Evolutionary conservation across 2,888 invertebrate species (phyloP), one percentile per base, ranked within the genome.

Genomic region (Orchesellides sinensis): DNA sequence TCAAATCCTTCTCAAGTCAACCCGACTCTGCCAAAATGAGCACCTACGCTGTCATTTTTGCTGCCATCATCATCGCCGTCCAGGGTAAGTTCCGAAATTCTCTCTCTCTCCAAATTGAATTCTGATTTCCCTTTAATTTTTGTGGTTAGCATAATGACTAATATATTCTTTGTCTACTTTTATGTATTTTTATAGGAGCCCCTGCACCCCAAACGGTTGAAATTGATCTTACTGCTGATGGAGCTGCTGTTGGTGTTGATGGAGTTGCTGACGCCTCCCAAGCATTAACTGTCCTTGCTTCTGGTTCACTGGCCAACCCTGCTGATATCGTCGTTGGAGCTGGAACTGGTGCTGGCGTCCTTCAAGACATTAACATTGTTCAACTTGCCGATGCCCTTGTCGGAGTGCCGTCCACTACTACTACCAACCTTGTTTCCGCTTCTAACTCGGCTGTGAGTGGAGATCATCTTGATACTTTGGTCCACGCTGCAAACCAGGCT

Each of bases 21-120:
- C 32, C 56, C n/a, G 25, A 65, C 32, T 19, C 8, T 21, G 4
- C 49, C 74, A 77, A 27, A 68, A 77, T 77, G 77, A 77, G 69
- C 65, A 17, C 77, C 27, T 77, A 68, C 49, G 29, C 49, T 29
- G 56, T 65, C n/a, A 23, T 77, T 77, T 59, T 77, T 54, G 45
- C 68, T 59, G 45, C 68, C 45, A 32, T 68, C 49, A 47, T 69
- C 61, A 59, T 77, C 61, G 68, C 77, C 23, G 61, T 69, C 32
- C 56, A 56, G 14, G 56, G 25, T n/a, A n/a, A n/a, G n/a, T n/a
- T n/a, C n/a, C n/a, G n/a, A 14, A 25, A 59, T 54, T 21, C 25
- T 54, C 19, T 25, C 59, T 40, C 0, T 17, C 40, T 19, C 14
- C 0, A 25, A 25, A 25, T 29, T 56, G 14, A 17, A 19, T 12